Base-by-base conservation (phyloP, 2,888 invertebrate species). In the Bombylius discolor region DNA sequence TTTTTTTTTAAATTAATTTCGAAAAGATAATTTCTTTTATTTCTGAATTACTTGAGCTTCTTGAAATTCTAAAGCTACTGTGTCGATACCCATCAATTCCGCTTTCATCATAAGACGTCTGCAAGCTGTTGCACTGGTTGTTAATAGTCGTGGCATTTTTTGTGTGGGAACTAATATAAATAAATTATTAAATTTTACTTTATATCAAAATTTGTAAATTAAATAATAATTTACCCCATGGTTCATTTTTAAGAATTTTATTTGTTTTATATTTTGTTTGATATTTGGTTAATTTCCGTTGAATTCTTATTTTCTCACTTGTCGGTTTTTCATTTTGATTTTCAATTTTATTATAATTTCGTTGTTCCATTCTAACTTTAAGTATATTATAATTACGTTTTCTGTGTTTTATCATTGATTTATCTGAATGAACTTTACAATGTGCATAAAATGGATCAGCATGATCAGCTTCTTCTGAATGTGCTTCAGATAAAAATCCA, bases 361-460 rank as follows among this genome's bases (percentile, higher is more conserved):
- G 84, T 13, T 87, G 86, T 60, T 92, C 80, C 62, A 92, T 78
- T 68, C 92, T 90, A 55, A 94, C 76, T 11, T 87, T 84, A 49
- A 88, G 71, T 1, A 93, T 89, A 58, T 94, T 78, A 82, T 89
- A 94, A 70, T 93, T 94, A 5, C 87, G 78, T 66, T 85, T 84
- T 7, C 89, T 80, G 67, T 84, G 81, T 66, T 87, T 85, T 46
- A 92, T 85, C 58, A 89, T 79, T 5, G 86, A 82, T 72, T 94
- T 94, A 68, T 97, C 96, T 0, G 95, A 94, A 73, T 98, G 97
- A 50, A 95, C 79, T 71, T 89, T 90, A 70, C 97, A 98, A 69
- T 97, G 94, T 0, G 96, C 97, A 72, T 93, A 97, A 71, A 95
- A 98, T 0, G 97, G 97, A 76, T 97, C 97, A 0, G 95, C 95